Percentiles rank a stretch among this genome's conserved stretches.
phyloP scores from a whole-genome alignment of 2,888 invertebrate genomes.

The Dynastes maya region DNA sequence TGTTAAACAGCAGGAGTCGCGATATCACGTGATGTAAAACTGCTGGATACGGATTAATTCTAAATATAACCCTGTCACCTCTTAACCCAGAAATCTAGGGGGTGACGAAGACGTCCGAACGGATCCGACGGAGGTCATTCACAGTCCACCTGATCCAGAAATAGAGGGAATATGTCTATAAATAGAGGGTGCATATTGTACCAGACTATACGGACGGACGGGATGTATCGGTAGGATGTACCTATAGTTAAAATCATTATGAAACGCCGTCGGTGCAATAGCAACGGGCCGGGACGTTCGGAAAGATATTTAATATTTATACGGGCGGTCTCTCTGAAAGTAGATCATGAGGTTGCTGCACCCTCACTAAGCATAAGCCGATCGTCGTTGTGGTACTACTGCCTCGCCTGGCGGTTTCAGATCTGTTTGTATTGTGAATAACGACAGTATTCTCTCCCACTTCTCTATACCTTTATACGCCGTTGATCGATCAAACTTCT shows the following conservation, averaged over 20 bases:
- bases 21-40: conserved; percentile 11
- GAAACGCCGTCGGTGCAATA: background rate
- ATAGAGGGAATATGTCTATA: conserved; percentile 57
- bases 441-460: conserved; percentile 1
- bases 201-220: background rate
- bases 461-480: background rate
- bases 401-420: conserved; percentile 5
- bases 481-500: conserved; percentile 46
- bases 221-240: background rate
- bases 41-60: conserved; percentile 40
- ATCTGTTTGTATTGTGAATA: conserved; percentile 41
- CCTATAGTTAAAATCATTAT: background rate
- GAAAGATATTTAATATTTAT: conserved; percentile 56
- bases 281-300: conserved; percentile 7
- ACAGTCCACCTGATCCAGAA: conserved; percentile 58
- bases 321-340: conserved; percentile 50
- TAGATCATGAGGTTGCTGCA: conserved; percentile 58
- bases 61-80: conserved; percentile 55
- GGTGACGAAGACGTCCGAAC: conserved; percentile 55
- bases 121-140: conserved; percentile 60
- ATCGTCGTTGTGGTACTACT: conserved; percentile 11
- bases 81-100: conserved; percentile 51
- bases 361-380: conserved; percentile 46
- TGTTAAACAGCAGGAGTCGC: background rate
- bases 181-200: conserved; percentile 53